Evolutionary conservation across 2,113 vertebrate genomes (phyloP).

Genomic region (Paradisaea rubra): DNA sequence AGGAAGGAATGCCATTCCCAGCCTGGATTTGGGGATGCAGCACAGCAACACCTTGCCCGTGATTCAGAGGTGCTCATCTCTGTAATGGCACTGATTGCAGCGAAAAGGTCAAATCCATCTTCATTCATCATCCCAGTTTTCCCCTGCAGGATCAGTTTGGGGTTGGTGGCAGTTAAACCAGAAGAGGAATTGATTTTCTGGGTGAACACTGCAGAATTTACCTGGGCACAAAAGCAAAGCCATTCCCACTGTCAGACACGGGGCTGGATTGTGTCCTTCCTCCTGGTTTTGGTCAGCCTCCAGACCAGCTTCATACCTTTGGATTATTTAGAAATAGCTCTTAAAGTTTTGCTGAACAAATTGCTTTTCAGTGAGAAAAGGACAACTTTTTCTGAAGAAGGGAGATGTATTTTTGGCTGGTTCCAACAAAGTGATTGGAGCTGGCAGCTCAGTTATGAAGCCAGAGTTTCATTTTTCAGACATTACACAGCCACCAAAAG

Average conservation of each 20-base stretch:
- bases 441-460: not conserved
- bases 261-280: not conserved
- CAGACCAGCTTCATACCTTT: not conserved
- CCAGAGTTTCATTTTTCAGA: not conserved
- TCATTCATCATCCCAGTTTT: not conserved
- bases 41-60: too few relatives aligned
- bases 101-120: not conserved
- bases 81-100: not conserved
- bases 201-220: not conserved
- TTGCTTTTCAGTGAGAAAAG: not conserved
- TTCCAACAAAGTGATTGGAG: not conserved
- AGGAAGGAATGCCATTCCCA: not conserved
- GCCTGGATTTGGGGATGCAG: too few relatives aligned
- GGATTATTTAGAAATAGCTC: not conserved
- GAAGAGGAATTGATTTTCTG: not conserved
- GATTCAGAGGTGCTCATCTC: accelerated
- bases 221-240: not conserved
- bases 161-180: not conserved
- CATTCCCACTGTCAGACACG: not conserved
- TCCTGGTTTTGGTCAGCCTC: not conserved
- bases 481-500: not conserved
- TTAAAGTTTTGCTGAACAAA: not conserved
- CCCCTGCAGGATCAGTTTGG: not conserved
- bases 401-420: not conserved
- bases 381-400: not conserved